Evolutionary conservation across 2,888 invertebrate genomes (phyloP).

Genomic region (Dryadula phaetusa): DNA sequence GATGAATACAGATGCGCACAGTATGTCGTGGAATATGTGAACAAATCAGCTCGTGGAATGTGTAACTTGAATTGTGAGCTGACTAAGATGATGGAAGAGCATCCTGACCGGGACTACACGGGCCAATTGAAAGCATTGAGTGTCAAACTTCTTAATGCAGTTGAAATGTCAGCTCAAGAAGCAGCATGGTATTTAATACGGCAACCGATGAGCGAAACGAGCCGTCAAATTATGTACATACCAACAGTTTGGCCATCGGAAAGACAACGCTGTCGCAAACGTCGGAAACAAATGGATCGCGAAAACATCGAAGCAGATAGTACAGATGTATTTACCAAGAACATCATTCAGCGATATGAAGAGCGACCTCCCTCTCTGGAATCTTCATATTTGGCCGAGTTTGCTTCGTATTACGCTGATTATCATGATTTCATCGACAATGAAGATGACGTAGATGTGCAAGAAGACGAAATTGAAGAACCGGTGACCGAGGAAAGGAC

Average conservation of each 20-base stretch:
- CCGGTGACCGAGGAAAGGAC: not conserved
- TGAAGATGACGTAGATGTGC: not conserved
- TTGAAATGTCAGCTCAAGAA: constrained; percentile 62
- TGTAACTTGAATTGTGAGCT: constrained; percentile 55
- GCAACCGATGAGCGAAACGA: constrained; percentile 47
- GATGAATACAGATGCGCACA: constrained; percentile 56
- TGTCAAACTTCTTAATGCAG: constrained; percentile 52
- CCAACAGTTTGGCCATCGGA: constrained; percentile 56
- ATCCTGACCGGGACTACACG: constrained; percentile 40
- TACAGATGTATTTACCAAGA: constrained; percentile 64
- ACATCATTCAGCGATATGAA: constrained; percentile 65
- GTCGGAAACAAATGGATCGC: constrained; percentile 49
- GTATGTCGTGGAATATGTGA: constrained; percentile 61
- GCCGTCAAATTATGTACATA: constrained; percentile 47
- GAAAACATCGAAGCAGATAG: constrained; percentile 54
- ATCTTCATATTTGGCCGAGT: constrained; percentile 59
- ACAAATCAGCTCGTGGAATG: constrained; percentile 56
- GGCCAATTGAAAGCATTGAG: constrained; percentile 46
- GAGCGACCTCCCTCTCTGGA: constrained; percentile 58
- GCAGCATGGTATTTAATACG: constrained; percentile 53
- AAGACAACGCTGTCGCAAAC: constrained; percentile 54
- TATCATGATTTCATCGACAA: constrained; percentile 42
- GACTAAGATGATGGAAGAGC: constrained; percentile 48
- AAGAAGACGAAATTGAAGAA: not conserved
- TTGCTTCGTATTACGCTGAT: constrained; percentile 56